Base-by-base conservation (phyloP, 2,797 vertebrate species). In the Peromyscus nudipes region DNA sequence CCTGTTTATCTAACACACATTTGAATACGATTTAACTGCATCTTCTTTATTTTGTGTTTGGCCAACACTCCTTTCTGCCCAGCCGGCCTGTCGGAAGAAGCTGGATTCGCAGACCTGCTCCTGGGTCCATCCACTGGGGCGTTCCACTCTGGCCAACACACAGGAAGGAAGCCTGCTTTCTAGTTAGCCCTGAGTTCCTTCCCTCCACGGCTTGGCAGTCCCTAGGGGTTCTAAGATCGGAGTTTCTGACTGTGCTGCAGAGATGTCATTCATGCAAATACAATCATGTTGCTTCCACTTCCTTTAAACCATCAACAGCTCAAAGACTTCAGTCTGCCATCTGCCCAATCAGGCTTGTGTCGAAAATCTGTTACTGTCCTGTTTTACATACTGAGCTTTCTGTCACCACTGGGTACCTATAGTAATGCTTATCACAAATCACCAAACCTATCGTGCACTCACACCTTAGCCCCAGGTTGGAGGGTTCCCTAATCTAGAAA, bases 1-100 rank as follows among this genome's bases (percentile, higher is more conserved):
- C 10, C 49, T 96, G 27, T 62, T 86, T 60, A 73, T 69, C 62
- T 14, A 49, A 27, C n/a, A 7, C 40, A 37, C 27, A 91, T 52
- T 65, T 91, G 79, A 94, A 73, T 62, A 57, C 81, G 92, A 92
- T 82, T 40, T 89, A 65, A 75, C 67, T 60, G 29, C 43, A 67
- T 92, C 60, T 93, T 91, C 40, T 37, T 6, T 21, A 27, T 29
- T 88, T 88, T 67, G 29, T 64, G 62, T 76, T 77, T 77, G 29
- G 27, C 19, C 40, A 79, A 27, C 31, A 62, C n/a, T 89, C 75
- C 43, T 81, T 37, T 34, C 57, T 80, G 62, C 37, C 57, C 52
- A 37, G 55, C 55, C 40, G 65, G 34, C 49, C 67, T n/a, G 77
- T 60, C 2, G 25, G 57, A 34, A 89, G 21, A 80, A 77, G 93